These are phyloP conservation scores for Platysternon megacephalum DNA, from an alignment of 2,113 vertebrate genomes.

Conservation along the genomic window DNA sequence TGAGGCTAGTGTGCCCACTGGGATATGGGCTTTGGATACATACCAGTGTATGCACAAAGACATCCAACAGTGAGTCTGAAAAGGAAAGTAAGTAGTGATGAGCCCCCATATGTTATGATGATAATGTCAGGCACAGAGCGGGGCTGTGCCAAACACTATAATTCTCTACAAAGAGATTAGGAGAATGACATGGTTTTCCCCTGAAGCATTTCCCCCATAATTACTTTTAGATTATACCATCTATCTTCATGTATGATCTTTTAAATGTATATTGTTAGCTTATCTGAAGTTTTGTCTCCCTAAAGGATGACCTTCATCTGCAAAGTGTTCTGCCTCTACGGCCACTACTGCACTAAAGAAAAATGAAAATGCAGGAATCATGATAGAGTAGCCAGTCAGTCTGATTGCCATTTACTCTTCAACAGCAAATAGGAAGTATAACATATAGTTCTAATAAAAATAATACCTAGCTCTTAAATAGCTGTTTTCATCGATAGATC, in stretches of 20 bases:
- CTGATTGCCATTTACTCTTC: not conserved
- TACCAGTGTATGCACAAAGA: not conserved
- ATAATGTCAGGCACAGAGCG: not conserved
- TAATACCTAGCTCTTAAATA: not conserved
- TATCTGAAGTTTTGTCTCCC: not conserved
- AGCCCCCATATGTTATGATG: conserved; percentile 18
- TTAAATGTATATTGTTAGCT: not conserved
- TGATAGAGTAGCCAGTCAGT: not conserved
- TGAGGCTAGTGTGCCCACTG: not conserved
- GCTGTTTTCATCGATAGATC: not conserved
- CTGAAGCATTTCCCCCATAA: conserved; percentile 19
- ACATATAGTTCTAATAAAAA: not conserved
- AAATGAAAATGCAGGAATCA: not conserved
- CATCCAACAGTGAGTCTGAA: not conserved
- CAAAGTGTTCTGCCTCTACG: not conserved
- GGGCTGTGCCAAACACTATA: not conserved
- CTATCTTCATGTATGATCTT: conserved; percentile 2
- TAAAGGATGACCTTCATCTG: not conserved
- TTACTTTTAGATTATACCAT: conserved; percentile 20
- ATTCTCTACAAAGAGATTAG: not conserved
- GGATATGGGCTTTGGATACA: not conserved
- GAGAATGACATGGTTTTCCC: not conserved
- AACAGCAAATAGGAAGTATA: not conserved
- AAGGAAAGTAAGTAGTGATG: not conserved
- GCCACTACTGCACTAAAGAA: not conserved